phyloP scores from a whole-genome alignment of 2,113 vertebrate species.

The Lates calcarifer region DNA sequence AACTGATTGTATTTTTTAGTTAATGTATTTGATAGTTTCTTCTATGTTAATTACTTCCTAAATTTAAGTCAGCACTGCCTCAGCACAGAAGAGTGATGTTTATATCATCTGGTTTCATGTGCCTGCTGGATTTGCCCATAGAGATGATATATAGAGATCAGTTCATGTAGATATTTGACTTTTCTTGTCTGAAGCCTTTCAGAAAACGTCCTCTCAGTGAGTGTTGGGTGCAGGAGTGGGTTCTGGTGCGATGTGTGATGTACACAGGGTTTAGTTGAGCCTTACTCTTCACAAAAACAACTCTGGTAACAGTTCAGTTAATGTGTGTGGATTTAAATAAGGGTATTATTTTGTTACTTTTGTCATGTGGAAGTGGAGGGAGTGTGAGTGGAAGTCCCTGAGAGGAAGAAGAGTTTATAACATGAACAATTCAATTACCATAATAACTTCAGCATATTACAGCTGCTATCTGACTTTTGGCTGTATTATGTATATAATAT shows the following conservation, averaged over 20 bases:
- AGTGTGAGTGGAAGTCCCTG: constrained; percentile 10
- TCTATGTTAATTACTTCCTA: constrained; percentile 27
- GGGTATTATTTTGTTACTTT: constrained; percentile 34
- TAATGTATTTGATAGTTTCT: constrained; percentile 49
- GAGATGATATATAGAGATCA: constrained; percentile 62
- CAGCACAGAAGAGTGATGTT: constrained; percentile 61
- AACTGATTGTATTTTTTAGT: constrained; percentile 47
- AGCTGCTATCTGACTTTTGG: constrained; percentile 48
- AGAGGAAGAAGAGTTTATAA: constrained; percentile 25
- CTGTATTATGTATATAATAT: constrained; percentile 20
- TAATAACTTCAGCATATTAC: constrained; percentile 13
- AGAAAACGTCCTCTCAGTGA: constrained; percentile 39
- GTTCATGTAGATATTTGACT: constrained; percentile 27
- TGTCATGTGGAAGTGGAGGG: constrained; percentile 22
- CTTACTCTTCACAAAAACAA: constrained; percentile 44
- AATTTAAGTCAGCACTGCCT: constrained; percentile 53
- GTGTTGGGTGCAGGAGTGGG: constrained; percentile 7
- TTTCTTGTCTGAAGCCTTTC: constrained; percentile 53
- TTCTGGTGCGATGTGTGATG: constrained; percentile 55
- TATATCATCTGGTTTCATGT: constrained; percentile 74
- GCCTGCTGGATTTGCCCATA: constrained; percentile 74
- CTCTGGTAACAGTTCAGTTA: constrained; percentile 22
- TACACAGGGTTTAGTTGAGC: constrained; percentile 34
- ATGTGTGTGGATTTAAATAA: constrained; percentile 5
- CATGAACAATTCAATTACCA: background rate